These are phyloP conservation scores for Scolopax rusticola DNA, from an alignment of 2,797 vertebrate genomes.

Conservation along the genomic window DNA sequence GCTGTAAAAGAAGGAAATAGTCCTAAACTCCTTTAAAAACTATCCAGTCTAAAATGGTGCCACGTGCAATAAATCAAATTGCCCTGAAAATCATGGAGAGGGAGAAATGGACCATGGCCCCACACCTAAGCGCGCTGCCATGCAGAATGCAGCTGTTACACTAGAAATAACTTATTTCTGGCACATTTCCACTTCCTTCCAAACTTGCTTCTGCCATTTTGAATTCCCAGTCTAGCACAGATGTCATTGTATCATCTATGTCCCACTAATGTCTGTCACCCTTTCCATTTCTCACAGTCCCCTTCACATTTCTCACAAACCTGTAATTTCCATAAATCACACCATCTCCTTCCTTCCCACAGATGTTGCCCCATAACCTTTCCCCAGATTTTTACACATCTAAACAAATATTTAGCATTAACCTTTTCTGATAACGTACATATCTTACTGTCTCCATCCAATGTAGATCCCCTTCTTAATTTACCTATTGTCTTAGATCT, in stretches of 20 bases:
- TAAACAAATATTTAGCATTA: not conserved
- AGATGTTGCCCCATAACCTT: not conserved
- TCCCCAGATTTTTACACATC: not conserved
- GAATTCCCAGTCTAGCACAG: not conserved
- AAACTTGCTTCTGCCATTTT: not conserved
- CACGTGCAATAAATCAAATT: not conserved
- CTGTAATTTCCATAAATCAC: not conserved
- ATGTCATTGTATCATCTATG: not conserved
- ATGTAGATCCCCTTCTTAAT: not conserved
- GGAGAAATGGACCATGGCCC: not conserved
- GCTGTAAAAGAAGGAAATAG: constrained; percentile 26
- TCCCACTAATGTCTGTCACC: not conserved
- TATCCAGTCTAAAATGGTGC: constrained; percentile 21
- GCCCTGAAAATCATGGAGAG: constrained; percentile 17
- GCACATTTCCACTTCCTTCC: not conserved
- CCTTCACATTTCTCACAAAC: not conserved
- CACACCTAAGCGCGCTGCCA: not conserved
- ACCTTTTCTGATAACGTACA: not conserved
- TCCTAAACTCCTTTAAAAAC: constrained; percentile 54
- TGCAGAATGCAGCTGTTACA: not conserved
- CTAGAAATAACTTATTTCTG: not conserved
- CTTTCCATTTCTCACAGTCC: not conserved
- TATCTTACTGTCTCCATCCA: not conserved
- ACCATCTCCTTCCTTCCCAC: not conserved
- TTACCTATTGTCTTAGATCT: not conserved